phyloP scores from a whole-genome alignment of 2,888 invertebrate species.

The Cerastis leucographa region DNA sequence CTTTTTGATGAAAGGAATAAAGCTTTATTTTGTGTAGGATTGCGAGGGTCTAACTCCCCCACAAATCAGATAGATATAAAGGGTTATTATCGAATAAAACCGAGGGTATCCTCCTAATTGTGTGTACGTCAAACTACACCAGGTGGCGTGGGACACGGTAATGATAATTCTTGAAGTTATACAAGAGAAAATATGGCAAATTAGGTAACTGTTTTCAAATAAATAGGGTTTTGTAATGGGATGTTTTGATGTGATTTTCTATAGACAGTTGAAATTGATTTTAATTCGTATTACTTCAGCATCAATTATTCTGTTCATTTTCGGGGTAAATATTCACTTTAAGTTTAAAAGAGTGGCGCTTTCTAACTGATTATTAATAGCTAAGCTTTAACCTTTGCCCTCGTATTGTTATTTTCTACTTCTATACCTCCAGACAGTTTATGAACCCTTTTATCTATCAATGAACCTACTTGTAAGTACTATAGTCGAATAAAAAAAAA shows the following conservation, averaged over 20 bases:
- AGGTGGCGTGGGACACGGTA: conserved; percentile 70
- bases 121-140: conserved; percentile 64
- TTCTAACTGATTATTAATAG: not conserved
- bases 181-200: conserved; percentile 60
- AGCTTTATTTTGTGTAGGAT: conserved; percentile 45
- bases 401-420: not conserved
- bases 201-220: conserved; percentile 54
- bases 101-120: conserved; percentile 66
- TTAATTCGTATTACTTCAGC: conserved; percentile 39
- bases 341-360: not conserved
- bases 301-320: conserved; percentile 21
- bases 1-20: conserved; percentile 31
- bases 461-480: not conserved
- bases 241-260: conserved; percentile 50
- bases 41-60: conserved; percentile 65
- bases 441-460: not conserved
- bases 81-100: conserved; percentile 75
- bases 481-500: not conserved
- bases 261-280: conserved; percentile 37
- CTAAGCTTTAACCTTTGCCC: not conserved
- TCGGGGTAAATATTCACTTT: not conserved
- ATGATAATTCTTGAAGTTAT: conserved; percentile 66
- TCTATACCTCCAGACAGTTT: not conserved
- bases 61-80: conserved; percentile 73
- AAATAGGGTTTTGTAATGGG: conserved; percentile 31